Base-by-base conservation (phyloP, 2,888 invertebrate genomes). In the Phortica magna region DNA sequence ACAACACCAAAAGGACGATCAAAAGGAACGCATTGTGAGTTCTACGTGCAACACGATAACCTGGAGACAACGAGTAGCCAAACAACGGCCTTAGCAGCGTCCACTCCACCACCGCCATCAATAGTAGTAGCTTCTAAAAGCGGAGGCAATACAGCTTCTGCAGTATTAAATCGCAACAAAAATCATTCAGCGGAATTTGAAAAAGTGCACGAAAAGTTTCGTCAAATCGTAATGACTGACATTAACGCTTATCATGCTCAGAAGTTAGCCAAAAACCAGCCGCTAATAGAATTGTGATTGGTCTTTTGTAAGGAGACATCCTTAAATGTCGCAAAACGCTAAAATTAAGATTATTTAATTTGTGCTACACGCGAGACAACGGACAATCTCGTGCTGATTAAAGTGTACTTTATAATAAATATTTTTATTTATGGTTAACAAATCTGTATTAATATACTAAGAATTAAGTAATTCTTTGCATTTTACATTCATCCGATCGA, bases 281-380 rank as follows among this genome's bases (percentile, higher is more conserved):
- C 91, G 31, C 83, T 92, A 4, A 90, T 92, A 77, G 87, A 91
- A 80, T 85, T 91, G 80, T 92, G 84, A 89, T 83, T 48, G 48
- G 10, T 9, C 48, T 7, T 48, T 5, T 48, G 48, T 31, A 31
- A 31, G 31, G 31, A 31, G 31, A 31, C 31, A 31, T 31, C 31
- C 31, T 31, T 31, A 1, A 0, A 31, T 31, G 31, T 31, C 31
- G 31, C 31, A 31, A 31, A 31, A 2, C 31, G 31, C 31, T 31
- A 31, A 31, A 31, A 31, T 31, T 31, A 31, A 4, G 3, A 31
- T 31, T 31, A 31, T 31, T 31, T 31, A 31, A 31, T 31, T 31
- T 31, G 31, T 31, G 31, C 31, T 31, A 31, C 31, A 31, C 31
- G 31, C 2, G 31, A 1, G 31, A 31, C 31, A 31, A 31, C 5